Conservation (phyloP, 2,113 vertebrate species). For the Blennius ocellaris region DNA sequence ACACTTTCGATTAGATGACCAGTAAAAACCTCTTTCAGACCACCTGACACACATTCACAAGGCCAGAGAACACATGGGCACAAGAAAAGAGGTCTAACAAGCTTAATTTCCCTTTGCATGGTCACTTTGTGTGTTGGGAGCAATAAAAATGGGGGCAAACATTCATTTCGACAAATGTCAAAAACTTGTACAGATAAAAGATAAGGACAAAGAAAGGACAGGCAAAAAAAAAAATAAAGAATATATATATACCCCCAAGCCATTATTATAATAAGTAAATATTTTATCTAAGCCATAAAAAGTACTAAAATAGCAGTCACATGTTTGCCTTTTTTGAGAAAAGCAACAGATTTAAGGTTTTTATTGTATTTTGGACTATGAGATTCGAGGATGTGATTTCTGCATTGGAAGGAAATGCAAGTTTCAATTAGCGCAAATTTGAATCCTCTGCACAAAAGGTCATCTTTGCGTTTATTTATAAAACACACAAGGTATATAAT, state of each 20-base stretch:
- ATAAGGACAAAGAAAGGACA: background rate
- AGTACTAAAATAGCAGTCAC: too few relatives aligned
- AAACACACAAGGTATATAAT: background rate
- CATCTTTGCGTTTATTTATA: background rate
- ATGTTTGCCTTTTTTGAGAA: too few relatives aligned
- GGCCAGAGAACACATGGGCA: background rate
- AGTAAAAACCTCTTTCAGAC: constrained; percentile 30
- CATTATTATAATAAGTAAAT: too few relatives aligned
- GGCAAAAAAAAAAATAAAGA: too few relatives aligned
- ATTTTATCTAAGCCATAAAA: too few relatives aligned
- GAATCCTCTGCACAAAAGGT: constrained; percentile 2
- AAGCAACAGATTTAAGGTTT: too few relatives aligned
- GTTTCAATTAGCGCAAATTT: background rate
- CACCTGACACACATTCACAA: constrained; percentile 39
- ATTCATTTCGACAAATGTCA: background rate
- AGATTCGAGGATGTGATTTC: too few relatives aligned
- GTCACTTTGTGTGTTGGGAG: background rate
- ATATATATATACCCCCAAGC: too few relatives aligned
- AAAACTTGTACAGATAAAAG: background rate
- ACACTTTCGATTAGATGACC: constrained; percentile 30
- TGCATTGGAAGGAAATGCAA: background rate
- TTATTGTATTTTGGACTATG: too few relatives aligned
- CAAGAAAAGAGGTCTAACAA: constrained; percentile 5
- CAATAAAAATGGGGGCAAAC: background rate
- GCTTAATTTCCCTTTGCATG: constrained; percentile 2